Evolutionary conservation across 2,888 invertebrate genomes (phyloP), one percentile per base, ranked within the genome.

Genomic region (Opisthograptis luteolata): DNA sequence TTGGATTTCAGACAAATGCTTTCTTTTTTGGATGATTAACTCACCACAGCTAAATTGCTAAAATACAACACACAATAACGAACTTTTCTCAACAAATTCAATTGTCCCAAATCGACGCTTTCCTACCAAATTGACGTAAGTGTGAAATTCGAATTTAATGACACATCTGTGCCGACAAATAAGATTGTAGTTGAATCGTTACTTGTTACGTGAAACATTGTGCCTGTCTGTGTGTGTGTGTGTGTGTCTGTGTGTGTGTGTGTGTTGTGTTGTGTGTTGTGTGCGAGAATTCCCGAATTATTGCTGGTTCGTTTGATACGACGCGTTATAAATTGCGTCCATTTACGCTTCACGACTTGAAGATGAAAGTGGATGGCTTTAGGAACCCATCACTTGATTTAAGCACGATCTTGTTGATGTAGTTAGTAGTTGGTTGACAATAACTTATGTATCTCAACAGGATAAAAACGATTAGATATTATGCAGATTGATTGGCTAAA

Each of bases 311-410:
- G 74, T 79, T 79, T 78, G 79, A 79, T 73, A 75, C 59, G 53
- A 60, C 61, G 66, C 67, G 71, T 81, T 74, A 83, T 81, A 84
- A 84, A 85, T 86, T 66, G 74, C 64, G 49, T 62, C 70, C 76
- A 84, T 84, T 84, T 81, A 76, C 74, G 68, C 57, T 73, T 81
- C 84, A 86, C 86, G 85, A 84, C 20, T 46, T 19, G 31, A 20
- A 41, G 51, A 59, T 54, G 62, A 59, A 62, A 62, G 61, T 59
- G 34, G 44, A 46, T 39, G 50, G 36, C 13, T 52, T 41, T 31
- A 22, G 32, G 45, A 28, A 42, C 47, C 20, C 22, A 32, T 44
- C 42, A 10, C 55, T 40, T 45, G 47, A 52, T 53, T 48, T 40
- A 39, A 43, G 31, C 31, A 39, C 46, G 32, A 45, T 49, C 56